Evolutionary conservation across 2,888 invertebrate species (phyloP), one percentile per base, ranked within the genome.

Genomic region (Conchocele bisecta): DNA sequence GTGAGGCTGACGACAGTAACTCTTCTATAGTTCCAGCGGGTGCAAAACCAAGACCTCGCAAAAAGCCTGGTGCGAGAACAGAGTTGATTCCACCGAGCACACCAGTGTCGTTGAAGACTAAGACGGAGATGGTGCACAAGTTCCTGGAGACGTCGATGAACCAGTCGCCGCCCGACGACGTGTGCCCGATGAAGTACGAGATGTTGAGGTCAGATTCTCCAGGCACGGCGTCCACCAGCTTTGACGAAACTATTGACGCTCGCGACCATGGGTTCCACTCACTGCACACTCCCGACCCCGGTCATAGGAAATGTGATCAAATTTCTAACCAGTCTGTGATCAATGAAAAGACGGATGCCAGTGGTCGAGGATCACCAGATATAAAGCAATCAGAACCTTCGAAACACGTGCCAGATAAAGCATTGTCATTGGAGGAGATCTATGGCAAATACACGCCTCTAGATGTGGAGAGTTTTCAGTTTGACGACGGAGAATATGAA

Each of bases 361-460:
- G 42, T 51, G 60, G 48, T 50, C 54, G 66, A 46, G 54, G 53
- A 31, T 46, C 51, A 15, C n/a, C 31, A 29, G 37, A 48, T 39
- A 58, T 48, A 31, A 54, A 68, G 11, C 65, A 71, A 26, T 60
- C 66, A 15, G 60, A 75, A 33, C 66, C 76, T 28, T 60, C 73
- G 20, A 66, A 61, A n/a, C 69, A 76, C 7, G 69, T 59, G 54
- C 56, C 39, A 13, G 60, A 70, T 20, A 81, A 74, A 60, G 68
- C 70, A 17, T 61, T 83, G 13, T 78, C 84, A 54, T 81, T 88
- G 28, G 84, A 86, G 39, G 86, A 88, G 67, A 94, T 95, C 66
- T 91, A 94, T 82, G 92, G 94, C 26, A 92, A 93, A 85, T 92
- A 95, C 84, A 95, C 95, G 50, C 94, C 95, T 0, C 89, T 95